Percentiles rank a stretch among this genome's conserved stretches.
Conservation (phyloP, 2,888 invertebrate species). For the Cetonia aurata region DNA sequence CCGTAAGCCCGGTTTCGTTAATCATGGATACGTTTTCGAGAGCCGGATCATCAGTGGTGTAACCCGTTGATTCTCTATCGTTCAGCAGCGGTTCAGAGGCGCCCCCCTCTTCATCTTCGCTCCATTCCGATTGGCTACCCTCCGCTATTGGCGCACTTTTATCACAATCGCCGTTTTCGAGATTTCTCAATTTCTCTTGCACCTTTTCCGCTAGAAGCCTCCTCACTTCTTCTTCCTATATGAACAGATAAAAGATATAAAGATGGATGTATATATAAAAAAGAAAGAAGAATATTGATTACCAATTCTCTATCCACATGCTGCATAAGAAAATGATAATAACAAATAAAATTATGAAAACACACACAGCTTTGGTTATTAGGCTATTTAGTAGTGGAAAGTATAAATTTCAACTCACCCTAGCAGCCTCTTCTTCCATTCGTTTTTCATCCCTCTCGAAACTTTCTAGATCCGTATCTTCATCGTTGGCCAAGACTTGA, state of each 20-base stretch:
- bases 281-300: conserved; percentile 53
- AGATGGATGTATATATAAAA: conserved; percentile 19
- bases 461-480: conserved; percentile 67
- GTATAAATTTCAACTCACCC: conserved; percentile 55
- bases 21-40: conserved; percentile 87
- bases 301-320: conserved; percentile 64
- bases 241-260: conserved; percentile 32
- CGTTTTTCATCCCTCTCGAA: conserved; percentile 70
- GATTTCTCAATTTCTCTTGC: conserved; percentile 62
- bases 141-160: conserved; percentile 62
- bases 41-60: conserved; percentile 90
- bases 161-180: conserved; percentile 65
- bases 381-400: too few relatives aligned
- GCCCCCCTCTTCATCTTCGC: conserved; percentile 76
- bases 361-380: too few relatives aligned
- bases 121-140: conserved; percentile 88
- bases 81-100: conserved; percentile 72
- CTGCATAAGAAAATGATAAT: conserved; percentile 56
- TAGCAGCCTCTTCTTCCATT: conserved; percentile 68
- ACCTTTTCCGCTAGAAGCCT: conserved; percentile 67
- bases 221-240: conserved; percentile 68
- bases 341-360: background rate
- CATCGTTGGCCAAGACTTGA: conserved; percentile 59
- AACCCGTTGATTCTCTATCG: conserved; percentile 79
- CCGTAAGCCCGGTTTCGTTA: conserved; percentile 87